Evolutionary conservation across 2,113 vertebrate species (phyloP), one percentile per base, ranked within the genome.

Genomic region (Syngnathus floridae): DNA sequence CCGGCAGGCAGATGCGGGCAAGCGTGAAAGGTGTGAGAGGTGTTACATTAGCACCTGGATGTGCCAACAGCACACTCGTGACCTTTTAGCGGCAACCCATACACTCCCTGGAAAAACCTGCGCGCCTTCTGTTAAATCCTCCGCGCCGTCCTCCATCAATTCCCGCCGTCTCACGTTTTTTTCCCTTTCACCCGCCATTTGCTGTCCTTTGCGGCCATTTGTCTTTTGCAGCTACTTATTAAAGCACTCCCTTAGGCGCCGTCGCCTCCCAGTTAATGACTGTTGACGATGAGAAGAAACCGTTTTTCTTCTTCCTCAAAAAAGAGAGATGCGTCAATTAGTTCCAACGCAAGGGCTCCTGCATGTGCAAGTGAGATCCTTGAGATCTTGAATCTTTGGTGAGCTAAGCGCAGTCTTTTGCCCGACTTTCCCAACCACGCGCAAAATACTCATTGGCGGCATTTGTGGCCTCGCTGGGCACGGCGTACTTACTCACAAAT

Each of bases 41-140:
- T 91, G 91, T 91, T 90, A 85, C 89, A 92, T 92, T 91, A 91
- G 84, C 91, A 90, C 91, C 90, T 90, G 84, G 66, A 90, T 86
- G 90, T 89, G 87, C 63, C 77, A 90, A 91, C 87, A 86, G 88
- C 79, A 76, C 74, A 81, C 73, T 66, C 78, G 74, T 90, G 81
- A 90, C 90, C 87, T 88, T 89, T 88, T 79, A 80, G 82, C 62
- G 6, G 60, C 74, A 81, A 76, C 84, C 83, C 79, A 80, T 76
- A 85, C 73, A 77, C 71, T 83, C 72, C 74, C 81, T 31, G 73
- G 71, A 67, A 71, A 81, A 84, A 77, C 64, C 65, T 70, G 62
- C 64, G 72, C 35, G 10, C 70, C 65, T 65, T 66, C 73, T 70
- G 69, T 21, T 10, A 55, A 74, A 71, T 66, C 69, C 70, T 64